Base-by-base conservation (phyloP, 2,113 vertebrate genomes). In the Trichechus manatus region DNA sequence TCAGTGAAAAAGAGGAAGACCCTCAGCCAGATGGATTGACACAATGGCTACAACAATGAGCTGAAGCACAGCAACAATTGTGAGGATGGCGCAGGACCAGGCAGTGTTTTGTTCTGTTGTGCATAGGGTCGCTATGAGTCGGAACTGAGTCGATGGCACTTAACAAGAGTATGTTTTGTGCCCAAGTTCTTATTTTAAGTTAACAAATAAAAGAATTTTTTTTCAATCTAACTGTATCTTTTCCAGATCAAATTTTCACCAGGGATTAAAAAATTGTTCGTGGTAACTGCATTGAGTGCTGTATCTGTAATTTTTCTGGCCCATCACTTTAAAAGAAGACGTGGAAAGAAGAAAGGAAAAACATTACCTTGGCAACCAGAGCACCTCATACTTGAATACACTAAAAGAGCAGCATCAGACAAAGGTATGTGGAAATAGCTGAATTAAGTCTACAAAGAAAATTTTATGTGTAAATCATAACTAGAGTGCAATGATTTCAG, bases 231-330 rank as follows among this genome's bases (percentile, higher is more conserved):
- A 83, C 84, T 97, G 2, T 5, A 22, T 97, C 75, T 93, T 97
- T 93, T 97, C 31, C 98, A 99, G 99, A 98, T 99, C 96, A 99
- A 97, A 59, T 96, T 99, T 98, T 99, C 99, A 70, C 98, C 99
- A 0, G 98, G 99, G 83, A 98, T 99, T 93, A 99, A 99, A 98
- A 99, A 99, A 86, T 98, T 99, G 74, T 97, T 99, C 94, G 99
- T 99, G 0, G 98, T 99, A 82, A 99, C 99, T 11, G 99, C 99
- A 77, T 98, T 99, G 33, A 98, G 99, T 17, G 99, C 99, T 1
- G 56, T 99, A 95, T 99, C 99, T 68, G 98, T 99, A 93, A 98
- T 99, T 98, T 99, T 99, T 98, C 99, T 99, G 87, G 99, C 99
- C 6, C 99, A 98, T 86, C 99, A 99, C 97, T 99, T 99, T 98